Evolutionary conservation across 2,113 vertebrate genomes (phyloP).

Genomic region (Gnathonemus longibarbis): DNA sequence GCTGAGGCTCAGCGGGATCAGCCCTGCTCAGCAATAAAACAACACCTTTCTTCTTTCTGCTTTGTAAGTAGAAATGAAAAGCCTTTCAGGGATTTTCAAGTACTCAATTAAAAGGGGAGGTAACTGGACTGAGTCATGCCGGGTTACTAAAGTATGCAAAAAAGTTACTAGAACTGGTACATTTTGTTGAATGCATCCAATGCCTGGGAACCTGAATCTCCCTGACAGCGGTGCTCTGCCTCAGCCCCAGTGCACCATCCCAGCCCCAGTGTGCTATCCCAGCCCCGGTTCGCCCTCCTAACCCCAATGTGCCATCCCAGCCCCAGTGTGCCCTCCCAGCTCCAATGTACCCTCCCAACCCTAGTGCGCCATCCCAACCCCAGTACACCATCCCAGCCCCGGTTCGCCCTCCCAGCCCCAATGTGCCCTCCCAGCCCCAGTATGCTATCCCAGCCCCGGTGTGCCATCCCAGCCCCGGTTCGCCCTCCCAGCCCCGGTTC

Average conservation of each 20-base stretch:
- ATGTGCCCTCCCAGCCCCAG: not conserved
- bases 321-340: not conserved
- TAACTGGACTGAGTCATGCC: not conserved
- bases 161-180: not conserved
- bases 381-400: not conserved
- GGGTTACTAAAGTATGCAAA: not conserved
- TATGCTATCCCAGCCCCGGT: not conserved
- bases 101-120: not conserved
- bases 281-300: not conserved
- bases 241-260: not conserved
- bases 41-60: not conserved
- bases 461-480: not conserved
- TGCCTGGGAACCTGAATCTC: not conserved
- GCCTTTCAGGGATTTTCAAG: not conserved
- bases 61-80: not conserved
- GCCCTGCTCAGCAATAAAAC: not conserved
- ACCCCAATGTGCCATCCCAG: too few relatives aligned
- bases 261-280: not conserved
- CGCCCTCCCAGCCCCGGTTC: too few relatives aligned
- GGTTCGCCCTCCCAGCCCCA: not conserved
- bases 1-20: conserved; percentile 3
- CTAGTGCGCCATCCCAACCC: too few relatives aligned
- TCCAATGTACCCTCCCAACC: too few relatives aligned
- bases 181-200: not conserved
- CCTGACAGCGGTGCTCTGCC: not conserved